Base-by-base conservation (phyloP, 2,113 vertebrate genomes). In the Equus przewalskii region DNA sequence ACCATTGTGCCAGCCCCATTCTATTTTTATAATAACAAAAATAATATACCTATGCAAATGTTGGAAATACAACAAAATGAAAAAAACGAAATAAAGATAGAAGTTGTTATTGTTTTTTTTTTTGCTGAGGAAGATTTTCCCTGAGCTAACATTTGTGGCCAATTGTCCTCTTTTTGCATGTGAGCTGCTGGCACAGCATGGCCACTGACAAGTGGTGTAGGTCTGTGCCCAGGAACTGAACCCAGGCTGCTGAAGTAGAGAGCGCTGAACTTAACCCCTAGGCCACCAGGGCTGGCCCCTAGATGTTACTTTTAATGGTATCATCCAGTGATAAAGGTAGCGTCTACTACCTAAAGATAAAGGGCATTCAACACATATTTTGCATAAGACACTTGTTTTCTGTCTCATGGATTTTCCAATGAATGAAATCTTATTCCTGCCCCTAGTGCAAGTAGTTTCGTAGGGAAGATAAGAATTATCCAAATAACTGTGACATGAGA, bases 81-180 rank as follows among this genome's bases (percentile, higher is more conserved):
- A 80, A n/a, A 85, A 54, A 58, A 24, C 64, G 13, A 92, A 85
- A 75, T 82, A 64, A 92, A 83, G 26, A 41, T 41, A 91, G 88
- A 96, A 91, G 51, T 54, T 41, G 36, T 41, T 41, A 80, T 33
- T 79, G 10, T 56, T 56, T 76, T 49, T 49, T 51, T 76, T 76
- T 75, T 18, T 3, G 11, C 8, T 7, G 30, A 15, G 0, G 73
- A 76, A 51, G 49, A 49, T 15, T 41, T 41, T 41, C 36, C 36
- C 36, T 41, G 36, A 41, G 36, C 36, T 41, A 41, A 41, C 36
- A 41, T 41, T 41, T 41, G 36, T 41, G 36, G 36, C 36, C 36
- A 41, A 41, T 41, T 41, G 36, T 41, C 36, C 36, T 41, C 36
- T 41, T 41, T 41, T 41, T 41, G 36, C 3, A 41, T 41, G 36